Conservation (phyloP, 2,797 vertebrate genomes). For the Podarcis siculus region DNA sequence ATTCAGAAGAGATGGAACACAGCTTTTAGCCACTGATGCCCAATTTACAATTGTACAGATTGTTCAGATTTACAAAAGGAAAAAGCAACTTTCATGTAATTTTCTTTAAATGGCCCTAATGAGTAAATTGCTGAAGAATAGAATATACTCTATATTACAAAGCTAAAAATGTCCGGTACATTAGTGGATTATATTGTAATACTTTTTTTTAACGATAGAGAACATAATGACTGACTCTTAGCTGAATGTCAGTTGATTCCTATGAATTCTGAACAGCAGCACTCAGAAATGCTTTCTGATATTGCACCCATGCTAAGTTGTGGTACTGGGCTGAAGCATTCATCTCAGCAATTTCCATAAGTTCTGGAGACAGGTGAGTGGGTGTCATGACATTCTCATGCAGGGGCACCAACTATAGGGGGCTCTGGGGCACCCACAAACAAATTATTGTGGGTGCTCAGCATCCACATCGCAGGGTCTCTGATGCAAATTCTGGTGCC, state of each 20-base stretch:
- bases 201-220: not conserved
- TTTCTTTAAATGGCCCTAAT: conserved; percentile 9
- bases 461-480: too few species aligned
- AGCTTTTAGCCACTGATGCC: conserved; percentile 26
- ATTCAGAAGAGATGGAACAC: not conserved
- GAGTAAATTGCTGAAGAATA: not conserved
- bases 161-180: not conserved
- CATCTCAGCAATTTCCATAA: not conserved
- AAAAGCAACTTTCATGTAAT: conserved; percentile 3
- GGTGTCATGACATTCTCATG: not conserved
- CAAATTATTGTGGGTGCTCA: too few species aligned
- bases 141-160: not conserved
- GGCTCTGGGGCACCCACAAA: too few species aligned
- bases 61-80: conserved; percentile 8
- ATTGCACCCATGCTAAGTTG: not conserved
- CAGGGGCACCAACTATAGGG: too few species aligned
- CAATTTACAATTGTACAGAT: not conserved
- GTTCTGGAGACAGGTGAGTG: not conserved
- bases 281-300: not conserved
- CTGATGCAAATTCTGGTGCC: too few species aligned
- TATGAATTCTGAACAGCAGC: not conserved
- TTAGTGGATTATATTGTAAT: not conserved
- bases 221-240: not conserved
- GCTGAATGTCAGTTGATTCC: not conserved
- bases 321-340: not conserved